Conservation (phyloP, 2,888 invertebrate species). For the Tetragonisca angustula region DNA sequence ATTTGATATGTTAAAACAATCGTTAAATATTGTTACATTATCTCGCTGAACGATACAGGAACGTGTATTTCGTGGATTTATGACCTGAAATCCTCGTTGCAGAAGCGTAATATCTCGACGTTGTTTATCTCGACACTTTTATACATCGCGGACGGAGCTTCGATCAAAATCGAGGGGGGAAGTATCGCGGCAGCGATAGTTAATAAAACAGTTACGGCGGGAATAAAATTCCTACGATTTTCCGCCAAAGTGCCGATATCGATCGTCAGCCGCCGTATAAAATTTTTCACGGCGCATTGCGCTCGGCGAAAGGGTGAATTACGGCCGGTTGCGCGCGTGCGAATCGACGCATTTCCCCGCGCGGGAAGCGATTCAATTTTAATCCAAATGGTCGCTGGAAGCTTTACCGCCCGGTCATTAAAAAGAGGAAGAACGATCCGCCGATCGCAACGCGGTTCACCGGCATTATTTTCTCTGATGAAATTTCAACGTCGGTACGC, state of each 20-base stretch:
- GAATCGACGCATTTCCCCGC: constrained; percentile 43
- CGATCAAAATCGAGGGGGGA: background rate
- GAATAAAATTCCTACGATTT: constrained; percentile 44
- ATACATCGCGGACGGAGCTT: background rate
- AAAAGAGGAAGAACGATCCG: constrained; percentile 48
- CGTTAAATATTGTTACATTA: no score
- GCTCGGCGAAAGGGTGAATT: constrained; percentile 43
- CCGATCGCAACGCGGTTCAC: background rate
- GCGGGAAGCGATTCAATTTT: constrained; percentile 52
- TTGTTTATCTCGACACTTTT: background rate
- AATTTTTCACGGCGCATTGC: constrained; percentile 50
- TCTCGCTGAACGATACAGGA: background rate
- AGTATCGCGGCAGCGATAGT: constrained; percentile 8
- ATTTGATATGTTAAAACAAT: background rate
- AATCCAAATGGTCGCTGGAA: constrained; percentile 41
- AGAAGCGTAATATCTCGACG: background rate
- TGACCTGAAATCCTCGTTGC: background rate
- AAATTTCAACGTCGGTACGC: constrained; percentile 25
- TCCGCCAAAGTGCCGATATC: constrained; percentile 28
- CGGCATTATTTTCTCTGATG: constrained; percentile 36
- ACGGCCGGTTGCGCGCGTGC: constrained; percentile 35
- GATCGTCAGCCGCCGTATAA: constrained; percentile 24
- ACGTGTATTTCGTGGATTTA: background rate
- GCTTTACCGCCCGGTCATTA: constrained; percentile 53
- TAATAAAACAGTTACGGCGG: constrained; percentile 36